phyloP scores from a whole-genome alignment of 1,140 invertebrate species.

The Papilio glaucus region DNA sequence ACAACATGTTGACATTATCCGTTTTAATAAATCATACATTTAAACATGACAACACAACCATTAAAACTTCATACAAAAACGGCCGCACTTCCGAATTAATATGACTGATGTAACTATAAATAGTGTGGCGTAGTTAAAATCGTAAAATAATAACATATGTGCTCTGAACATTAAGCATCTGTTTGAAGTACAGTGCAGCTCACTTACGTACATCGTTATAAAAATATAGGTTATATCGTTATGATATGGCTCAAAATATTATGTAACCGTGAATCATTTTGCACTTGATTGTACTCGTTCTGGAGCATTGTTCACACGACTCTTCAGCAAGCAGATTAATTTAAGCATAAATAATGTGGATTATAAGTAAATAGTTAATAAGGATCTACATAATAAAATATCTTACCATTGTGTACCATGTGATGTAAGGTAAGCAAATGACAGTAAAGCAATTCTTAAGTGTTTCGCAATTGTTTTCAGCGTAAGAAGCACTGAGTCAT shows the following conservation, averaged over 20 bases:
- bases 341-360: too few relatives aligned
- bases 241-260: not conserved
- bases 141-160: conserved; percentile 27
- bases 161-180: conserved; percentile 15
- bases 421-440: too few relatives aligned
- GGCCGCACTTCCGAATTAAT: conserved; percentile 7
- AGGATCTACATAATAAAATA: too few relatives aligned
- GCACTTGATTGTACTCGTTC: not conserved
- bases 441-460: not conserved
- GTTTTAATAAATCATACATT: conserved; percentile 20
- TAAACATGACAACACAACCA: conserved; percentile 22
- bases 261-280: not conserved
- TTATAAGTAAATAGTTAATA: too few relatives aligned
- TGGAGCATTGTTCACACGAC: not conserved
- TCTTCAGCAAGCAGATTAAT: not conserved
- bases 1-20: not conserved
- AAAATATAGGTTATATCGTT: conserved; percentile 10
- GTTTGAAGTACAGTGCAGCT: conserved; percentile 2
- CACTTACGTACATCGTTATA: not conserved
- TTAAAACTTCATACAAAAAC: conserved; percentile 27
- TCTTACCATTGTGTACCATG: too few relatives aligned
- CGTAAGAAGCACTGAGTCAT: not conserved
- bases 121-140: conserved; percentile 22
- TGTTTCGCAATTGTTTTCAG: not conserved
- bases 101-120: conserved; percentile 13